Conservation (phyloP, 2,113 vertebrate species). For the Terrapene triunguis region DNA sequence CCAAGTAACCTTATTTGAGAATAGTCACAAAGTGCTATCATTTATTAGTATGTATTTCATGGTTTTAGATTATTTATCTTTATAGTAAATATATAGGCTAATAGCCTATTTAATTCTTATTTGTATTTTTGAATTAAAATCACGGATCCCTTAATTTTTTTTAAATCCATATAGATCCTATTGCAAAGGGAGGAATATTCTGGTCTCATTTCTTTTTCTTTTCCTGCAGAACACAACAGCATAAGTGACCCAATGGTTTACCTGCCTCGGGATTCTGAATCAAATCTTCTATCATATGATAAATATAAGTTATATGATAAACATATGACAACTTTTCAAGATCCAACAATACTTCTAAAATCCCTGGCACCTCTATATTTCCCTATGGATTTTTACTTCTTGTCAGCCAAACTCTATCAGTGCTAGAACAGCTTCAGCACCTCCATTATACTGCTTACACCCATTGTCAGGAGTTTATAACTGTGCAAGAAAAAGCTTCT, state of each 20-base stretch:
- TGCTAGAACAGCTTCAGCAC: not conserved
- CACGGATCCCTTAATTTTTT: not conserved
- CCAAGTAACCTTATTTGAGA: not conserved
- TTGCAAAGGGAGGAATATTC: not conserved
- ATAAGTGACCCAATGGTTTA: not conserved
- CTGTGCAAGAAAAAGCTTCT: not conserved
- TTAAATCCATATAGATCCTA: not conserved
- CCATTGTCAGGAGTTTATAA: not conserved
- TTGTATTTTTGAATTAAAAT: not conserved
- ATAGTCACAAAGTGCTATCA: not conserved
- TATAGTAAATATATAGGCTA: not conserved
- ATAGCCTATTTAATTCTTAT: not conserved
- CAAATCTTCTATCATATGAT: not conserved
- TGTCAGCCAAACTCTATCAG: too few relatives aligned
- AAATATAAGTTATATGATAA: not conserved
- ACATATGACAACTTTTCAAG: not conserved
- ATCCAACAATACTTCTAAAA: not conserved
- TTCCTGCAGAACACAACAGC: not conserved
- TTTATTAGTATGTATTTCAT: not conserved
- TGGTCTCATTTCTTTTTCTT: not conserved
- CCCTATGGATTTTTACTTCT: not conserved
- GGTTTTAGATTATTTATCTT: not conserved
- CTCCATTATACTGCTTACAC: fast-evolving
- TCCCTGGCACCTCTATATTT: not conserved
- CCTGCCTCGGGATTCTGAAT: fast-evolving